Base-by-base conservation (phyloP, 2,113 vertebrate species). In the Cebidichthys violaceus region DNA sequence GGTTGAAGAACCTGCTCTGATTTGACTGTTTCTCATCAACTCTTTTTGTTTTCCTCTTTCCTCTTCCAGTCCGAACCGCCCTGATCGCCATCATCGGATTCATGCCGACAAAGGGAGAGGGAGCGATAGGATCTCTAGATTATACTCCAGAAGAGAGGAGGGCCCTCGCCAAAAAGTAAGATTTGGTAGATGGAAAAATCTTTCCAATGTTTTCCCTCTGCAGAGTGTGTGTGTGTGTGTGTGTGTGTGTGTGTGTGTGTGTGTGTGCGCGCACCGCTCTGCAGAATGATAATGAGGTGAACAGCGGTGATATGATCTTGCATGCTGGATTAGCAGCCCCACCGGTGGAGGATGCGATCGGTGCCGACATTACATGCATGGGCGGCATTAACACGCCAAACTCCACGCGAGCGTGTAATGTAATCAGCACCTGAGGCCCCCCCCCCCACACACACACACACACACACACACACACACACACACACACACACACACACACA, bases 101-200 rank as follows among this genome's bases (percentile, higher is more conserved):
- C 95, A 99, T 99, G 98, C 98, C 98, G 81, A 99, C 98, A 43
- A 99, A 98, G 96, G 98, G 98, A 89, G 98, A 99, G 87, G 98
- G 98, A 74, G 98, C 98, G 64, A 99, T 99, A 89, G 98, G 98
- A 92, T 99, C 98, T 91, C 95, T 99, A 4, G 98, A 99, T 94
- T 99, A 99, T 54, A 99, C 98, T 37, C 97, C 98, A 20, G 98
- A 99, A 75, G 98, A 99, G 91, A 96, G 98, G 91, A 96, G 93
- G 95, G 92, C 97, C 14, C 97, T 99, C 60, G 98, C 98, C 89
- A 99, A 98, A 95, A 99, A 98, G 98, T 99, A 97, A 95, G 97
- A 89, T 86, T 77, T 68, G 47, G 5, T 71, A 31, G 45, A 87
- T 78, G 37, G n/a, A n/a, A 69, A 74, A 86, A 35, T 61, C 20